phyloP scores from a whole-genome alignment of 2,888 invertebrate genomes.

The Sarcophaga subvicina region DNA sequence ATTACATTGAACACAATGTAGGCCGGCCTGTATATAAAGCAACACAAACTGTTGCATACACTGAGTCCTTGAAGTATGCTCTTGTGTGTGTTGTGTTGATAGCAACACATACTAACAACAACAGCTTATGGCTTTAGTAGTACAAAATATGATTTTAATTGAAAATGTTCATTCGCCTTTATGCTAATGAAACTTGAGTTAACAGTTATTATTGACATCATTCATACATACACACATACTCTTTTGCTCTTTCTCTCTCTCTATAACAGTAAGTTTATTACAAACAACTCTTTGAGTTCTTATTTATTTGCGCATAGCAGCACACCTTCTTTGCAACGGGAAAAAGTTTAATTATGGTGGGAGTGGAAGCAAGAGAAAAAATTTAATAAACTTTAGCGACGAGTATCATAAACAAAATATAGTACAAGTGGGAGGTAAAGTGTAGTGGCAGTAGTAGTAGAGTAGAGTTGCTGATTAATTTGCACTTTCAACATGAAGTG shows the following conservation, averaged over 20 bases:
- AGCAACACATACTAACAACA: neutral
- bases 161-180: slow-evolving; percentile 5
- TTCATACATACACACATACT: neutral
- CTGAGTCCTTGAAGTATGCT: neutral
- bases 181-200: slow-evolving; percentile 32
- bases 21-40: too few species aligned
- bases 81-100: neutral
- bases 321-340: neutral
- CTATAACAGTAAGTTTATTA: too few species aligned
- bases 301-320: neutral
- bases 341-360: neutral
- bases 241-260: too few species aligned
- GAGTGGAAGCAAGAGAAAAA: neutral
- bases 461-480: neutral
- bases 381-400: slow-evolving; percentile 20
- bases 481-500: slow-evolving; percentile 33
- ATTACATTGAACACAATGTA: neutral
- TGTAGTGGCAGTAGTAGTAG: too few species aligned
- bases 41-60: neutral
- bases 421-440: neutral
- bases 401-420: slow-evolving; percentile 25
- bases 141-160: slow-evolving; percentile 28
- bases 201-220: slow-evolving; percentile 31
- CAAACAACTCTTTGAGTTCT: too few species aligned
- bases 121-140: neutral